A percentile compares a stretch with the other conserved stretches of the same genome.
These are phyloP conservation scores for Tricholauxania praeusta DNA, from an alignment of 2,888 invertebrate genomes.

Conservation along the genomic window DNA sequence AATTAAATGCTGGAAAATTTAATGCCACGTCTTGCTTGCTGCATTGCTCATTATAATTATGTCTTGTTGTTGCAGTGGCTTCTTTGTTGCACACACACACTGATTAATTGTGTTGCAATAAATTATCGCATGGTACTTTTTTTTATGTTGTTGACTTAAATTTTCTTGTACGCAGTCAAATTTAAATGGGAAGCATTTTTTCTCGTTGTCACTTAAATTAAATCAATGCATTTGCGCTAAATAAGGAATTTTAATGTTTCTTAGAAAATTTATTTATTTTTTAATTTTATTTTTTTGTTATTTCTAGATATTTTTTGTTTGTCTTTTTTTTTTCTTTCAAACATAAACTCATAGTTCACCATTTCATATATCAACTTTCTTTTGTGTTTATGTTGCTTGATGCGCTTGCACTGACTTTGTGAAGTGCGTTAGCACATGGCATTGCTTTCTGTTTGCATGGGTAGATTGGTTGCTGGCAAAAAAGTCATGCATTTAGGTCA, in stretches of 20 bases:
- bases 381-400: not conserved
- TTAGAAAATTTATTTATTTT: conserved; percentile 13
- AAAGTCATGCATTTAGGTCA: conserved; percentile 62
- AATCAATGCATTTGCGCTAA: not conserved
- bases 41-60: conserved; percentile 43
- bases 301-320: not conserved
- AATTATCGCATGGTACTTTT: conserved; percentile 41
- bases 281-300: too few species aligned
- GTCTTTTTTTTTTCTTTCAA: not conserved
- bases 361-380: not conserved
- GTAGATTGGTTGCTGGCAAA: conserved; percentile 48
- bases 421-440: not conserved
- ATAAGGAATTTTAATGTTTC: conserved; percentile 13
- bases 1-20: conserved; percentile 64
- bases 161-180: not conserved
- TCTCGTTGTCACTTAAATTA: not conserved
- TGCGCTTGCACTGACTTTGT: conserved; percentile 46
- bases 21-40: conserved; percentile 49
- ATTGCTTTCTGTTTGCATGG: not conserved
- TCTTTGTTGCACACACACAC: conserved; percentile 40
- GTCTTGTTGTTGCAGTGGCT: conserved; percentile 1
- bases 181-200: not conserved
- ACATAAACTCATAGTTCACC: not conserved
- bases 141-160: not conserved
- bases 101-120: conserved; percentile 52